Evolutionary conservation across 2,888 invertebrate genomes (phyloP).

Genomic region (Catocala sponsa): DNA sequence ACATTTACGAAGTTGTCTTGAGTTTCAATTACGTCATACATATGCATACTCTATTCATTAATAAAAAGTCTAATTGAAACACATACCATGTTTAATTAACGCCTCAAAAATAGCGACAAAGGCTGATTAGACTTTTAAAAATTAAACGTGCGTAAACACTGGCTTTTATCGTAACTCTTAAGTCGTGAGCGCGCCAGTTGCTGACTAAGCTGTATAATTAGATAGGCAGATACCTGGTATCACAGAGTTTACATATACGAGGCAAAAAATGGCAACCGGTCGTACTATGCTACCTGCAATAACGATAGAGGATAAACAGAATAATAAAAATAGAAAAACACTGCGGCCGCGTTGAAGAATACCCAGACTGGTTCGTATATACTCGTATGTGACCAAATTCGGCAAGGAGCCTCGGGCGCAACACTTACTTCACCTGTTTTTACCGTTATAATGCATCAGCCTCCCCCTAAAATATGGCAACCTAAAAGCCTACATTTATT

Average conservation of each 20-base stretch:
- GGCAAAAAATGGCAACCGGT: constrained; percentile 35
- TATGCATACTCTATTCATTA: background rate
- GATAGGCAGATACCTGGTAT: constrained; percentile 8
- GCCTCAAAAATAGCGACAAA: background rate
- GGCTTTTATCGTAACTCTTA: background rate
- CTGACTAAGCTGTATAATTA: constrained; percentile 17
- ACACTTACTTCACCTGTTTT: constrained; percentile 61
- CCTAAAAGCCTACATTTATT: constrained; percentile 77
- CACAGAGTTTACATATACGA: background rate
- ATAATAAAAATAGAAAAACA: constrained; percentile 59
- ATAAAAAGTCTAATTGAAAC: background rate
- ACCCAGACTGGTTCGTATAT: constrained; percentile 50
- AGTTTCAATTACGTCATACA: background rate
- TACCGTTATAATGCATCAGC: constrained; percentile 71
- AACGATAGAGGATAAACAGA: constrained; percentile 37
- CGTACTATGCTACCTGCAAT: constrained; percentile 13
- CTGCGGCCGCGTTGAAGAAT: constrained; percentile 49
- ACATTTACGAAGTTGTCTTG: background rate
- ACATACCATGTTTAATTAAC: background rate
- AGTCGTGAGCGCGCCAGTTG: too few relatives aligned
- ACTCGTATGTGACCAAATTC: constrained; percentile 54
- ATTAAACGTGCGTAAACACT: background rate
- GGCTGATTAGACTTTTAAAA: constrained; percentile 1
- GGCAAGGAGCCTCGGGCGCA: constrained; percentile 47
- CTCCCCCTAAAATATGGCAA: constrained; percentile 78